A percentile compares a stretch with the other conserved stretches of the same genome.
phyloP scores from a whole-genome alignment of 2,797 vertebrate species.

The Lemur catta region DNA sequence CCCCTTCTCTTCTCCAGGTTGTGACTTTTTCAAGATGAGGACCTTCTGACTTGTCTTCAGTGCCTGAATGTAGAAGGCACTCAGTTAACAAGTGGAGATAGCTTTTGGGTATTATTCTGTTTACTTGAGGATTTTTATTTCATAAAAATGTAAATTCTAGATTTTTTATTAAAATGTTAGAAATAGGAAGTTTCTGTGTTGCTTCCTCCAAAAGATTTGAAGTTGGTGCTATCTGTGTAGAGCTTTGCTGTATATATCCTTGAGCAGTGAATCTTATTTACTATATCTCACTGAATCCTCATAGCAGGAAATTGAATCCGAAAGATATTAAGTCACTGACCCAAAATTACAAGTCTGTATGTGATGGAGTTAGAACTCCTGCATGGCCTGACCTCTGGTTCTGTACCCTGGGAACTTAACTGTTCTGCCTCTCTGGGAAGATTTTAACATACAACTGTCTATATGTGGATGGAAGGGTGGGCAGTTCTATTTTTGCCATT shows the following conservation, averaged over 20 bases:
- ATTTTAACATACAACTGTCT: neutral
- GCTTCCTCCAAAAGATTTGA: neutral
- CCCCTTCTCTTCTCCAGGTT: neutral
- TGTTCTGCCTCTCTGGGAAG: neutral
- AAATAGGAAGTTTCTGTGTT: neutral
- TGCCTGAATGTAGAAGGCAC: neutral
- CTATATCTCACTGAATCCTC: neutral
- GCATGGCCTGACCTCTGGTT: neutral
- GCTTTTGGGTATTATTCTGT: neutral
- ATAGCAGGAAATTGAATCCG: neutral
- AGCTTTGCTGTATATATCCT: neutral
- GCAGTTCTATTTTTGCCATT: neutral
- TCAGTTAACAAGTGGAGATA: neutral
- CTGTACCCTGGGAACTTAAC: neutral
- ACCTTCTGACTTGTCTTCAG: neutral
- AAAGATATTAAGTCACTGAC: neutral
- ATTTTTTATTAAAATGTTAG: neutral
- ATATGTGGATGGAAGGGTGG: neutral
- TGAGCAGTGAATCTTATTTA: neutral
- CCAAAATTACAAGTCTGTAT: neutral
- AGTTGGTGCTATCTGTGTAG: neutral
- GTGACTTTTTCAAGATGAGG: neutral
- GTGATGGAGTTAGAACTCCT: neutral
- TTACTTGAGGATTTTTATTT: neutral
- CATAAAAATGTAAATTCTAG: neutral